Percentiles rank a stretch among this genome's conserved stretches.
Conservation (phyloP, 2,113 vertebrate genomes). For the Anthoscopus minutus region DNA sequence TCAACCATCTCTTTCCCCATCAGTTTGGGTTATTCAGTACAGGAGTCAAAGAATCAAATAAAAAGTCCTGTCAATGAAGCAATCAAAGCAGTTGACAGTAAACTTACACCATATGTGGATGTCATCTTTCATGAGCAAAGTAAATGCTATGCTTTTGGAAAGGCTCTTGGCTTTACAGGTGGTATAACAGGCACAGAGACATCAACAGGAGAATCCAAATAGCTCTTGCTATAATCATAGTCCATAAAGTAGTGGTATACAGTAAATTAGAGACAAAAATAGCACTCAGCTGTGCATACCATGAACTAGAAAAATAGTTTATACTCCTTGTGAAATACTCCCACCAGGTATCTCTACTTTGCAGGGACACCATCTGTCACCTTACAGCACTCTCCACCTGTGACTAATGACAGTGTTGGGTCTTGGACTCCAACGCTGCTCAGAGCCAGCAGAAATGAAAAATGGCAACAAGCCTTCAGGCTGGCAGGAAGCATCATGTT, state of each 20-base stretch:
- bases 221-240: neutral
- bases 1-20: neutral
- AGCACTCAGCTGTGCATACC: neutral
- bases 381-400: neutral
- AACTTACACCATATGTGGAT: neutral
- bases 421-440: neutral
- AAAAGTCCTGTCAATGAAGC: neutral
- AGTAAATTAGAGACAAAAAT: neutral
- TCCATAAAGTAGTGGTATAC: neutral
- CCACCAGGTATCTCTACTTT: neutral
- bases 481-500: neutral
- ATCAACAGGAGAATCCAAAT: neutral
- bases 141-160: neutral
- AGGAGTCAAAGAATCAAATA: neutral
- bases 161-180: neutral
- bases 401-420: neutral
- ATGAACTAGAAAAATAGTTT: neutral
- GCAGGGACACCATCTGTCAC: neutral
- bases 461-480: neutral
- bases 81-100: neutral
- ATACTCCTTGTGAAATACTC: neutral
- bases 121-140: neutral
- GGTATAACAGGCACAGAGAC: neutral
- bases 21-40: neutral
- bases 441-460: neutral